Evolutionary conservation across 2,888 invertebrate species (phyloP).

Genomic region (Sabatieria punctata): DNA sequence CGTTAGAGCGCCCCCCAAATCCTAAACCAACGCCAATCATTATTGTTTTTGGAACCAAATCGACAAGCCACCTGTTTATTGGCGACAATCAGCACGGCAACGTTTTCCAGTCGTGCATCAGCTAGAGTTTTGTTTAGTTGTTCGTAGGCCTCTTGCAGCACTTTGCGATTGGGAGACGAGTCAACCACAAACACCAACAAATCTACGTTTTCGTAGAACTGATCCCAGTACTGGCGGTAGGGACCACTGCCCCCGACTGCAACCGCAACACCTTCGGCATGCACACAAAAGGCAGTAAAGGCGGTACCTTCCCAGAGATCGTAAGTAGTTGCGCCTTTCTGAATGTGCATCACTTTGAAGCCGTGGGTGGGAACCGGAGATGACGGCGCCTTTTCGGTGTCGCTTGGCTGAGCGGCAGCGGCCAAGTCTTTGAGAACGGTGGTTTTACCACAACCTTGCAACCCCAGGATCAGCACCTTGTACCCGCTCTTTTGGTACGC

Average conservation of each 20-base stretch:
- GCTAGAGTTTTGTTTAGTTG: not conserved
- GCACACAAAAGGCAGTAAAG: too few relatives aligned
- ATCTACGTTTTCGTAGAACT: not conserved
- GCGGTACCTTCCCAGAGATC: not conserved
- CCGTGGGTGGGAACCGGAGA: not conserved
- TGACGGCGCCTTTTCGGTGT: not conserved
- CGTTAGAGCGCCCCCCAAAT: too few relatives aligned
- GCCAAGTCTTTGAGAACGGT: not conserved
- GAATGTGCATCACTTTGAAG: not conserved
- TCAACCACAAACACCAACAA: slow-evolving; percentile 1
- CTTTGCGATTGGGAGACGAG: not conserved
- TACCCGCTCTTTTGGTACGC: too few relatives aligned
- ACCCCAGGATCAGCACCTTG: not conserved
- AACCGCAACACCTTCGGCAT: too few relatives aligned
- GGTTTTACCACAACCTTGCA: not conserved
- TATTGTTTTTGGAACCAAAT: too few relatives aligned
- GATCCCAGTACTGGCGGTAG: not conserved
- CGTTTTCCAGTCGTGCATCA: not conserved
- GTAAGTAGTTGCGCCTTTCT: not conserved
- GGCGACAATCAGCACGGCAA: not conserved
- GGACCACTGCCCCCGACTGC: not conserved
- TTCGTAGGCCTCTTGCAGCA: not conserved
- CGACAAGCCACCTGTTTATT: not conserved
- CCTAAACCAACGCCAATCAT: too few relatives aligned
- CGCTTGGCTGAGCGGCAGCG: not conserved